A percentile compares a stretch with the other conserved stretches of the same genome.
phyloP scores from a whole-genome alignment of 2,113 vertebrate genomes.

The Poicephalus meyeri region DNA sequence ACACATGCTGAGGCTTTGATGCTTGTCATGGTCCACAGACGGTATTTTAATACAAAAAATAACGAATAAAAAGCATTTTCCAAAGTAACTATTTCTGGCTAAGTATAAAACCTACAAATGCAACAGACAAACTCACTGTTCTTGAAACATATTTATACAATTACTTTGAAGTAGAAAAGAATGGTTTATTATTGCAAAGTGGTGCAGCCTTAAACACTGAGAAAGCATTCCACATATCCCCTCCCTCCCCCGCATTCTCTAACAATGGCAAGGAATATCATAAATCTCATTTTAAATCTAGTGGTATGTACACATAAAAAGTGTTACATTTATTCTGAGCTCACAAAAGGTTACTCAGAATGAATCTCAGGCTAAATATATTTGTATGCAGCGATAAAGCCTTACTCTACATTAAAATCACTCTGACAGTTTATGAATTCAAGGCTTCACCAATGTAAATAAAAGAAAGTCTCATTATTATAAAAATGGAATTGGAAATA shows the following conservation, averaged over 20 bases:
- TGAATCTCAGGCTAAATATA: constrained; percentile 49
- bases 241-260: neutral
- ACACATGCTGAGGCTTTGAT: neutral
- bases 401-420: constrained; percentile 47
- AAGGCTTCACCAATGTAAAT: constrained; percentile 44
- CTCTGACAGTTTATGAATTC: constrained; percentile 42
- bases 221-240: neutral
- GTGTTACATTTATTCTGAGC: constrained; percentile 10
- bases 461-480: constrained; percentile 40
- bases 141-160: constrained; percentile 13
- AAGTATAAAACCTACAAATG: neutral
- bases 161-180: constrained; percentile 17
- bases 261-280: neutral
- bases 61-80: neutral
- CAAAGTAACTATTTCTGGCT: neutral
- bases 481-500: constrained; percentile 37
- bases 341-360: constrained; percentile 39
- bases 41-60: neutral
- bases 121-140: neutral
- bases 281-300: constrained; percentile 50
- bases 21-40: neutral
- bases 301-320: constrained; percentile 23
- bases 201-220: neutral
- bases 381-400: constrained; percentile 55
- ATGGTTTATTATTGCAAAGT: constrained; percentile 33